Evolutionary conservation across 2,797 vertebrate genomes (phyloP).

Genomic region (Smutsia temminckii): DNA sequence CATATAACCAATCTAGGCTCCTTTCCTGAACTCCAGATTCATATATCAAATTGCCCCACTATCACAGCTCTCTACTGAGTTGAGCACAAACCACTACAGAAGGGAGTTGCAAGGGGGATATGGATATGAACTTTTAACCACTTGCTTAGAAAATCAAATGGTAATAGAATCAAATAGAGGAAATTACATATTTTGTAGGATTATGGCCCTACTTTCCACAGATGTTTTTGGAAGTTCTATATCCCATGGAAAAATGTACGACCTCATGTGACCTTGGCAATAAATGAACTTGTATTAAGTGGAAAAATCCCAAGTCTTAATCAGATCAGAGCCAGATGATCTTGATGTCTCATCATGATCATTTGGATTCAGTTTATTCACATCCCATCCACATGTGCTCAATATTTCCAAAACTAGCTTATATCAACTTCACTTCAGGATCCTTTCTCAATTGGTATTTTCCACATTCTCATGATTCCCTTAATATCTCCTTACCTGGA

Average conservation of each 20-base stretch:
- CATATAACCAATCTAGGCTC: not conserved
- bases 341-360: constrained; percentile 11
- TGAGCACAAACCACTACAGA: not conserved
- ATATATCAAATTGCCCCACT: not conserved
- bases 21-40: not conserved
- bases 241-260: constrained; percentile 27
- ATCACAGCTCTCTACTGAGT: not conserved
- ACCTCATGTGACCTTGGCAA: constrained; percentile 20
- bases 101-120: not conserved
- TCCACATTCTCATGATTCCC: not conserved
- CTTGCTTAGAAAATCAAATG: constrained; percentile 23
- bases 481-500: not conserved
- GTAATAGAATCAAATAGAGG: not conserved
- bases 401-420: not conserved
- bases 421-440: not conserved
- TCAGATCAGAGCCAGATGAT: constrained; percentile 37
- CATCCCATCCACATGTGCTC: not conserved
- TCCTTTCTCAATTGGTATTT: not conserved
- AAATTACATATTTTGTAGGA: constrained; percentile 14
- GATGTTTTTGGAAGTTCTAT: constrained; percentile 17
- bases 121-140: not conserved
- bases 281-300: not conserved
- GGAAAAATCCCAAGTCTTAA: constrained; percentile 38
- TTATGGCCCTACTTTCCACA: not conserved
- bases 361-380: constrained; percentile 48